Evolutionary conservation across 2,113 vertebrate genomes (phyloP).

Genomic region (Panthera tigris): DNA sequence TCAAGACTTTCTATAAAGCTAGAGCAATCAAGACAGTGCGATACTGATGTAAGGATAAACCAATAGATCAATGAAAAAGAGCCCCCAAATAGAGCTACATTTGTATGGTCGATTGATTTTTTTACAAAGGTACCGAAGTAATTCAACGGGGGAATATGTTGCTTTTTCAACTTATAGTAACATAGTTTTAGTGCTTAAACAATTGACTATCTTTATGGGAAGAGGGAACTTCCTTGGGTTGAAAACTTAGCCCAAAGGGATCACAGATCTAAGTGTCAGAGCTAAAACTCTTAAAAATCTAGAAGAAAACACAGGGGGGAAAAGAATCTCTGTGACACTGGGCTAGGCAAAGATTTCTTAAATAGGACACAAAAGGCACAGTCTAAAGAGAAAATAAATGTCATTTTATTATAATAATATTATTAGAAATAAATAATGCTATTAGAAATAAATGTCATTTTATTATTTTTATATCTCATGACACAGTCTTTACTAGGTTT

Average conservation of each 20-base stretch:
- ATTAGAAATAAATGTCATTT: background rate
- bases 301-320: background rate
- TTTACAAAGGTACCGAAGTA: background rate
- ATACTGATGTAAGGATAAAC: background rate
- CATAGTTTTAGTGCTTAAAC: background rate
- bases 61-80: background rate
- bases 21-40: background rate
- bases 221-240: background rate
- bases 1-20: background rate
- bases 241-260: background rate
- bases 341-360: background rate
- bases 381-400: background rate
- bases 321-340: background rate
- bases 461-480: background rate
- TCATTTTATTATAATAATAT: background rate
- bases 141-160: background rate
- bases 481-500: background rate
- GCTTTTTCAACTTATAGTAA: background rate
- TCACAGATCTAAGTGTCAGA: background rate
- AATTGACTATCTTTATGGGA: background rate
- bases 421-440: too few species aligned
- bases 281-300: background rate
- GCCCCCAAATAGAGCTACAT: background rate
- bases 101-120: background rate
- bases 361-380: background rate